Evolutionary conservation across 2,888 invertebrate genomes (phyloP), one percentile per base, ranked within the genome.

Genomic region (Deilephila elpenor): DNA sequence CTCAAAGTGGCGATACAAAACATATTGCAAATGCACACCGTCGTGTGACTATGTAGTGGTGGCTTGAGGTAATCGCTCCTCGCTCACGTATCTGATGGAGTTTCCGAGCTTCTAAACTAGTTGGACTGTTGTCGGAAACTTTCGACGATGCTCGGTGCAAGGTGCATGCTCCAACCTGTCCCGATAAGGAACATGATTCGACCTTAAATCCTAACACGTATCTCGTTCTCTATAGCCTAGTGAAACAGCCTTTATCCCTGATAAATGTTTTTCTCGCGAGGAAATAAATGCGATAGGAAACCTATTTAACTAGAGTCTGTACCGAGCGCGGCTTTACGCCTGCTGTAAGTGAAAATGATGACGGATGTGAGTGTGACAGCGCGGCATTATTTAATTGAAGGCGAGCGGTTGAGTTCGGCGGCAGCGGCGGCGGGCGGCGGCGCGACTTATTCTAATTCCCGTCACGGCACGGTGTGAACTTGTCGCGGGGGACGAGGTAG

Each of bases 21-120:
- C 67, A 67, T 67, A 67, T 67, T 67, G 67, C 51, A 67, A 67
- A 67, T 51, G 67, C 67, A 67, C 67, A 67, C 44, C 64, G 32
- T 29, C 25, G 64, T 71, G 44, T 20, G n/a, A 29, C 20, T 71
- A 74, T 73, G 71, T 73, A 74, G 75, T 79, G 80, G 78, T 79
- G 79, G 82, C 80, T 85, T 74, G 84, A 88, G 88, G 89, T 93
- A 92, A 92, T 92, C 93, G 90, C 88, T 86, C 82, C 83, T 81
- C 81, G 87, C 90, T 90, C 93, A 93, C 92, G 92, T 93, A 91
- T 91, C 92, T 93, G 93, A 92, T 93, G 84, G 91, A 94, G 93
- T 94, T 94, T 90, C 88, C 86, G 87, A 92, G 91, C 93, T 93
- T 89, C 90, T 88, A 89, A 94, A 93, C 93, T 93, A 93, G 93